Conservation (phyloP, 53 echinoderm and acorn worm species). For the Paelopatides confundens region DNA sequence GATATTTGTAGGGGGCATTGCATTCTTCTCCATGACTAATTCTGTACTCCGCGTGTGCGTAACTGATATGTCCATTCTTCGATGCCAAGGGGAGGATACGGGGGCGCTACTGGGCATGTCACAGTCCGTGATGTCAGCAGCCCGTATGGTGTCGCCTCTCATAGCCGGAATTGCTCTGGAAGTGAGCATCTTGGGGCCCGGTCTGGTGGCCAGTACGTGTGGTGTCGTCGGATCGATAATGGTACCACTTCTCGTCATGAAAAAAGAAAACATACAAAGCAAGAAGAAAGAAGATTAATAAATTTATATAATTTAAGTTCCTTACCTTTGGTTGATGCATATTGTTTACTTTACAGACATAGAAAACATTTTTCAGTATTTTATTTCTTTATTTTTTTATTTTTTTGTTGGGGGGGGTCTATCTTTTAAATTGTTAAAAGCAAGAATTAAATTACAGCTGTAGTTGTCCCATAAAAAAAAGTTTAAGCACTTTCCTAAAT, state of each 20-base stretch:
- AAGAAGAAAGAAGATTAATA: constrained; percentile 2
- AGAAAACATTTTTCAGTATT: background rate
- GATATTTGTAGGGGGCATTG: constrained; percentile 57
- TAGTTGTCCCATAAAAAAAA: no score
- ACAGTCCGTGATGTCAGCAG: constrained; percentile 80
- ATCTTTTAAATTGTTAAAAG: no score
- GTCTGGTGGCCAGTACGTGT: constrained; percentile 53
- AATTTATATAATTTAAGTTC: no score
- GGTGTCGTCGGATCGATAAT: constrained; percentile 35
- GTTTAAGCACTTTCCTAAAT: no score
- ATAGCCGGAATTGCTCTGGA: constrained; percentile 80
- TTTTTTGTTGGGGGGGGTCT: no score
- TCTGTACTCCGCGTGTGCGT: constrained; percentile 76
- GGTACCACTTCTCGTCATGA: constrained; percentile 17
- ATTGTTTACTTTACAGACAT: background rate
- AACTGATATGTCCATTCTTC: constrained; percentile 76
- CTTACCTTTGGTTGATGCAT: no score
- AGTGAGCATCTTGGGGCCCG: constrained; percentile 67
- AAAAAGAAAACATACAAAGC: background rate
- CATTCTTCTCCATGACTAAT: constrained; percentile 67
- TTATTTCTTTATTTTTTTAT: no score
- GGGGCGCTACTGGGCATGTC: constrained; percentile 84
- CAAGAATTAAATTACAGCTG: no score
- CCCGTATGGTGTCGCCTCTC: constrained; percentile 76
- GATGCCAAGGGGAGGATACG: constrained; percentile 69